phyloP scores from a whole-genome alignment of 2,888 invertebrate species.

The Nomada flava region DNA sequence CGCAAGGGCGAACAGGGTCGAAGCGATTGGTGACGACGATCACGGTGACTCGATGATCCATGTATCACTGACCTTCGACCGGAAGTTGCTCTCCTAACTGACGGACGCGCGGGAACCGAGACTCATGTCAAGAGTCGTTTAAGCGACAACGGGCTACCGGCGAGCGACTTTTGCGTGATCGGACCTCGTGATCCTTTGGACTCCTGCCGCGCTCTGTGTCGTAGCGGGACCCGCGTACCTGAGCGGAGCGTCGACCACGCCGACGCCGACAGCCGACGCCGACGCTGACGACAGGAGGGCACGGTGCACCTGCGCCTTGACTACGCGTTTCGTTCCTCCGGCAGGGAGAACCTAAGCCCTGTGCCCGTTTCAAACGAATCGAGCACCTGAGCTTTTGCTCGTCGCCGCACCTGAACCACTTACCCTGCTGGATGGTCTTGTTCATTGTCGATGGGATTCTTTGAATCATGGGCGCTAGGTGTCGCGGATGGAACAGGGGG shows the following conservation, averaged over 20 bases:
- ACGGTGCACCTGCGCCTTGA: slow-evolving; percentile 80
- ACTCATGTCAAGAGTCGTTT: slow-evolving; percentile 69
- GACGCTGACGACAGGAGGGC: slow-evolving; percentile 85
- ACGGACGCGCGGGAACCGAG: slow-evolving; percentile 70
- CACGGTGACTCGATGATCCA: not conserved
- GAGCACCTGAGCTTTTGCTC: slow-evolving; percentile 50
- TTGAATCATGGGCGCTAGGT: too few species aligned
- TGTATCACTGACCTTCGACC: slow-evolving; percentile 70
- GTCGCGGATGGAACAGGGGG: too few species aligned
- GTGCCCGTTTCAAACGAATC: slow-evolving; percentile 55
- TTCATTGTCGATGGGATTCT: too few species aligned
- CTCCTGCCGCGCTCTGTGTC: slow-evolving; percentile 75
- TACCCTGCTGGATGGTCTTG: not conserved
- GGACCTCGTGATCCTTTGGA: slow-evolving; percentile 75
- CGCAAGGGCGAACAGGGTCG: slow-evolving; percentile 1
- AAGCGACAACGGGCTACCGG: slow-evolving; percentile 61
- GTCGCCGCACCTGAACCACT: slow-evolving; percentile 43
- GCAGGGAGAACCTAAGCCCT: slow-evolving; percentile 34
- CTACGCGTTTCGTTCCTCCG: slow-evolving; percentile 38
- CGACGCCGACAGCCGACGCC: slow-evolving; percentile 86
- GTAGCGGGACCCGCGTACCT: slow-evolving; percentile 67
- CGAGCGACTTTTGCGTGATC: slow-evolving; percentile 59
- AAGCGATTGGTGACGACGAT: slow-evolving; percentile 23
- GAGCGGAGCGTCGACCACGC: slow-evolving; percentile 74
- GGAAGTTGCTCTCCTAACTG: slow-evolving; percentile 62